Evolutionary conservation across 2,113 vertebrate genomes (phyloP), one percentile per base, ranked within the genome.

Genomic region (Colossoma macropomum): DNA sequence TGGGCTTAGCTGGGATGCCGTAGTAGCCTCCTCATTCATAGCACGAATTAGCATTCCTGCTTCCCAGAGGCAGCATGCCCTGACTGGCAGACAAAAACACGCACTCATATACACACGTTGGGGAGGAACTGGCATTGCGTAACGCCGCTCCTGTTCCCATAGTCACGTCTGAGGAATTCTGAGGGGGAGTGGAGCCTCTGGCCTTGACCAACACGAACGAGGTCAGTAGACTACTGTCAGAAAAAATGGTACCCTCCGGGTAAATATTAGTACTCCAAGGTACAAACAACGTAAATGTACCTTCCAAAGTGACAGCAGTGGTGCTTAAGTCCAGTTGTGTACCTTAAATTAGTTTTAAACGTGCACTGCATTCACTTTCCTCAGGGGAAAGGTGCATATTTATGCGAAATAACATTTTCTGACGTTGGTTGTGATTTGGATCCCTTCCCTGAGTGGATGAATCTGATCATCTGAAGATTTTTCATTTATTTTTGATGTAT

Each of bases 31-130:
- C 77, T 71, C 66, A 52, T 62, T 80, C 83, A 77, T 66, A 81
- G 79, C 75, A 81, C 60, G 60, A 69, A 52, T 87, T 76, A 84
- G 81, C 88, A 89, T 91, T 91, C 91, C 88, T 90, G 78, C 82
- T 85, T 79, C 76, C 83, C 71, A 65, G 83, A 88, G 87, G 83
- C 82, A 82, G 84, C 88, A 69, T 87, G 88, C 84, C 83, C 82
- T 84, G 68, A 70, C 89, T 78, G 74, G 83, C 68, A 63, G 70
- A 54, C 1, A 1, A 83, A 75, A 79, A 74, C 12, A 2, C 45
- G 38, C 38, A 15, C 27, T n/a, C n/a, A n/a, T n/a, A 63, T 17
- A 48, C 56, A 54, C 16, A 15, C 10, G 23, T 38, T 25, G 72
- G 17, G 25, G 38, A 15, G 62, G 25, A 17, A n/a, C 11, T 28